phyloP scores from a whole-genome alignment of 2,888 invertebrate species.

The Melanargia galathea region DNA sequence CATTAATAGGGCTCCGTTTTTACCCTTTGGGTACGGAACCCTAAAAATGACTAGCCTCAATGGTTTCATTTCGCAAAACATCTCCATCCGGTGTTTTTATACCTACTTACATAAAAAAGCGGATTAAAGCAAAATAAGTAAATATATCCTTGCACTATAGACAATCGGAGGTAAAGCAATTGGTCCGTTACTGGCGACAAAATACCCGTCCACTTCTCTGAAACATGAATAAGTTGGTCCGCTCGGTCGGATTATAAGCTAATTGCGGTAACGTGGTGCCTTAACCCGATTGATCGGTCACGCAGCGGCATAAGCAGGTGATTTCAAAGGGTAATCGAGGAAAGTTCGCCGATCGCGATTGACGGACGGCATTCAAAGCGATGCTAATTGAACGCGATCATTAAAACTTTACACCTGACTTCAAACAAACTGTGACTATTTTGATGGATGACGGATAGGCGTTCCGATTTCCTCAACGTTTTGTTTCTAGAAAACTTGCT shows the following conservation, averaged over 20 bases:
- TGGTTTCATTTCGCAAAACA: too few relatives aligned
- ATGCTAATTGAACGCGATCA: constrained; percentile 11
- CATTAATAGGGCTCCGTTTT: too few relatives aligned
- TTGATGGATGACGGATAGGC: background rate
- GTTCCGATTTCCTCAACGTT: too few relatives aligned
- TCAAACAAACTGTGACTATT: background rate
- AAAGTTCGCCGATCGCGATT: constrained; percentile 25
- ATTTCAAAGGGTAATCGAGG: constrained; percentile 39
- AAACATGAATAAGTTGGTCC: constrained; percentile 28
- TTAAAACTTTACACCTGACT: background rate
- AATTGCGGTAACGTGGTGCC: constrained; percentile 21
- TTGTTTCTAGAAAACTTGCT: too few relatives aligned
- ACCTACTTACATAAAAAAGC: too few relatives aligned
- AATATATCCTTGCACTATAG: too few relatives aligned
- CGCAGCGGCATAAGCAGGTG: constrained; percentile 33
- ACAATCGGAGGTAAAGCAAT: background rate
- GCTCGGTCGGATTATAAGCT: background rate
- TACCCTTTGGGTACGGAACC: too few relatives aligned
- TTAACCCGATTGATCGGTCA: constrained; percentile 37
- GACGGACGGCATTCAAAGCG: constrained; percentile 9
- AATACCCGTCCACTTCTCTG: constrained; percentile 15
- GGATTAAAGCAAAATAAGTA: too few relatives aligned
- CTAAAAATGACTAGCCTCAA: too few relatives aligned
- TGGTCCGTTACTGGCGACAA: background rate
- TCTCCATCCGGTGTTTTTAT: too few relatives aligned